phyloP scores from a whole-genome alignment of 2,888 invertebrate genomes.

The Lithodes maja region DNA sequence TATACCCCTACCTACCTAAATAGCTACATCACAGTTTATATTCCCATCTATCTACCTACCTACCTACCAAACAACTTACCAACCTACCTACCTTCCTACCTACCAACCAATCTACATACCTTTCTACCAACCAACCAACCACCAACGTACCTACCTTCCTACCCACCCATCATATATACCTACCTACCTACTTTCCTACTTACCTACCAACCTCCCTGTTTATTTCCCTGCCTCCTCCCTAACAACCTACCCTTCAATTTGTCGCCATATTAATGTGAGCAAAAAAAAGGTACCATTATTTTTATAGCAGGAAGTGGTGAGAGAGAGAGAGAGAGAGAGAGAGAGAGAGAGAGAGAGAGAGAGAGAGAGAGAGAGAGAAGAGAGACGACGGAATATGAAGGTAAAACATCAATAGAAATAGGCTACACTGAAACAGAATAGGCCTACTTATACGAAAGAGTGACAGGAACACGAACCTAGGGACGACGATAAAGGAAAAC shows the following conservation, averaged over 20 bases:
- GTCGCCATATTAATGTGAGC: not conserved
- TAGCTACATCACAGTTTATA: too few species aligned
- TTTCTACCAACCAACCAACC: too few species aligned
- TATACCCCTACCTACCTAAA: too few species aligned
- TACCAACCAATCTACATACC: not conserved
- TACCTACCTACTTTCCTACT: not conserved
- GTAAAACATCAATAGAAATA: not conserved
- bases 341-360: not conserved
- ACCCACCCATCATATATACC: not conserved
- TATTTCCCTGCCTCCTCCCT: not conserved
- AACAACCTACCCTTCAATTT: not conserved
- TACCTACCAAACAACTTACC: too few species aligned
- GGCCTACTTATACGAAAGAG: not conserved
- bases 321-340: conserved; percentile 1
- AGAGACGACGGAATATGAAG: not conserved
- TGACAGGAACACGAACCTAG: not conserved
- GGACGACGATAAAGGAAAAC: not conserved
- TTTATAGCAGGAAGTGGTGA: not conserved
- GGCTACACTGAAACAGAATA: too few species aligned
- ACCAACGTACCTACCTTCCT: not conserved
- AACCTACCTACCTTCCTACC: too few species aligned
- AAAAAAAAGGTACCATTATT: not conserved
- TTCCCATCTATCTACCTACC: too few species aligned
- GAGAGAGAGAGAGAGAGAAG: not conserved
- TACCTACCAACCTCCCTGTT: not conserved